Percentiles rank a stretch among this genome's conserved stretches.
These are phyloP conservation scores for Elgonia sp. DNA, from an alignment of 2,888 invertebrate species.

Conservation along the genomic window DNA sequence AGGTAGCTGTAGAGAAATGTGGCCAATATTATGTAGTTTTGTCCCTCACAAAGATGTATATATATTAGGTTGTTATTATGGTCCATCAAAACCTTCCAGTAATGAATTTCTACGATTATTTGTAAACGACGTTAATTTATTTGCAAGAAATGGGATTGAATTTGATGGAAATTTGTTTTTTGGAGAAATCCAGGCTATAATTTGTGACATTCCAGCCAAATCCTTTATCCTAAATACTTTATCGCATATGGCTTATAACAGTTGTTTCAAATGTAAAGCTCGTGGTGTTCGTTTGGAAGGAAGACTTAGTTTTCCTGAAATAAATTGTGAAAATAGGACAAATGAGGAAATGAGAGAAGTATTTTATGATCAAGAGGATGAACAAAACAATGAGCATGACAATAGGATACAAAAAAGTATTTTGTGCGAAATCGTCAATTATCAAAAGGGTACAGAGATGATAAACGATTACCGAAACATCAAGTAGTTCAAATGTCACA, in stretches of 20 bases:
- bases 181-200: slow-evolving; percentile 44
- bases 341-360: slow-evolving; percentile 50
- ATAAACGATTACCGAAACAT: slow-evolving; percentile 20
- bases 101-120: background rate
- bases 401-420: slow-evolving; percentile 48
- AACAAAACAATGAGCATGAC: background rate
- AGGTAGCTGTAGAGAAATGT: slow-evolving; percentile 48
- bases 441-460: slow-evolving; percentile 20
- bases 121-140: slow-evolving; percentile 6
- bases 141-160: slow-evolving; percentile 18
- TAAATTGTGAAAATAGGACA: slow-evolving; percentile 34
- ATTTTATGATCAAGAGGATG: slow-evolving; percentile 29
- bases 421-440: slow-evolving; percentile 36
- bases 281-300: slow-evolving; percentile 32
- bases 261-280: slow-evolving; percentile 63
- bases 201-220: slow-evolving; percentile 65
- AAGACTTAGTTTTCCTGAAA: slow-evolving; percentile 50
- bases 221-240: slow-evolving; percentile 41
- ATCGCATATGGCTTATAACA: slow-evolving; percentile 40
- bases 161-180: slow-evolving; percentile 27
- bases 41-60: no score
- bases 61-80: no score
- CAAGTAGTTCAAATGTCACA: background rate
- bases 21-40: slow-evolving; percentile 50
- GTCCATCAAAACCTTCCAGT: no score